Conservation (phyloP, 2,888 invertebrate genomes). For the Orthonevra nobilis region DNA sequence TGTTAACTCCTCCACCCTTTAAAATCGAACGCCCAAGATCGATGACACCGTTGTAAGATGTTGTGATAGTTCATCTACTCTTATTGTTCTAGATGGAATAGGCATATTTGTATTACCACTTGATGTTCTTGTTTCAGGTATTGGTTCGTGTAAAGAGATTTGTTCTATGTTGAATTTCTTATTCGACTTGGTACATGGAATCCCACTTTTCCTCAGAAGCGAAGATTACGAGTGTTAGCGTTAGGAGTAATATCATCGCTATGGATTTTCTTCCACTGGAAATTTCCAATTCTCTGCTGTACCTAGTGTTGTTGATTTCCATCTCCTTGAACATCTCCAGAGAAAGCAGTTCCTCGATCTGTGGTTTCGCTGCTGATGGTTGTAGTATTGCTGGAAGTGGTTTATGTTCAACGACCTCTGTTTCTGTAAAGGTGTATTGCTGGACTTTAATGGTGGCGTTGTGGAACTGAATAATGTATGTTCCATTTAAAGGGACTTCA, state of each 20-base stretch:
- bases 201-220: conserved; percentile 6
- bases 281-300: neutral
- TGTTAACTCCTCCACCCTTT: conserved; percentile 36
- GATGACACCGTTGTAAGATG: conserved; percentile 5
- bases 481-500: too few species aligned
- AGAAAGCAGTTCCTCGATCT: conserved; percentile 14
- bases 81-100: conserved; percentile 10
- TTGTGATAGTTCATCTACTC: conserved; percentile 22
- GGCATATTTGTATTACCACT: conserved; percentile 1
- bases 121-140: too few species aligned
- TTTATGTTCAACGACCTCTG: conserved; percentile 1
- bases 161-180: too few species aligned
- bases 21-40: too few species aligned
- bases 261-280: conserved; percentile 17
- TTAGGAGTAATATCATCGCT: conserved; percentile 8
- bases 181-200: too few species aligned
- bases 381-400: conserved; percentile 7
- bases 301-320: neutral
- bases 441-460: too few species aligned
- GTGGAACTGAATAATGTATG: too few species aligned
- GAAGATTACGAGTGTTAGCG: neutral
- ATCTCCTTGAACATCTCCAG: conserved; percentile 7
- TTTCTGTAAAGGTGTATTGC: too few species aligned
- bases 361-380: too few species aligned
- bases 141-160: too few species aligned